Conservation (phyloP, 2,888 invertebrate species). For the Oligia latruncula region DNA sequence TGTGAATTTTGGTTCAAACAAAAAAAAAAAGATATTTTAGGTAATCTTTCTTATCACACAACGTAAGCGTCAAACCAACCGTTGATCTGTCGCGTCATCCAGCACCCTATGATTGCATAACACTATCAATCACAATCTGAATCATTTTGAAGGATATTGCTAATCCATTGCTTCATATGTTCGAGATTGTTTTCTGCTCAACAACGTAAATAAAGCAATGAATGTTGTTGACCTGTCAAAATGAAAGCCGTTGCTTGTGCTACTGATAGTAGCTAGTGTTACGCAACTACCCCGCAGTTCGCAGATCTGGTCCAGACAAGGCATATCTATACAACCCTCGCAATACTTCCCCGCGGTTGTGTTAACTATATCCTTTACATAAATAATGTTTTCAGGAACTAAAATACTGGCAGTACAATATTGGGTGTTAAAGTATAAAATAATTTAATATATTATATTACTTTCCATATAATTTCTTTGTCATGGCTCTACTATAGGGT, state of each 20-base stretch:
- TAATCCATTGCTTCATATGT: too few relatives aligned
- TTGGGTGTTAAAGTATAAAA: conserved; percentile 50
- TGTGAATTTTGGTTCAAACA: not conserved
- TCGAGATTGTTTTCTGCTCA: too few relatives aligned
- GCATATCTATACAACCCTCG: not conserved
- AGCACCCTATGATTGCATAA: too few relatives aligned
- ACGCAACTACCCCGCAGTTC: not conserved
- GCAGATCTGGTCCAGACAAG: not conserved
- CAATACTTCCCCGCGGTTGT: conserved; percentile 26
- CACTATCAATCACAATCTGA: too few relatives aligned
- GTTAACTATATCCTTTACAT: conserved; percentile 26
- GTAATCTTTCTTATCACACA: too few relatives aligned
- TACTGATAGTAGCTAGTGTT: not conserved
- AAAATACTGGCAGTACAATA: conserved; percentile 66
- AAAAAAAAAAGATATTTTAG: not conserved
- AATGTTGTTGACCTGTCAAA: not conserved
- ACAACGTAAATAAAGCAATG: not conserved
- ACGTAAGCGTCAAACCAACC: not conserved
- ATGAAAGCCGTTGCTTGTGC: not conserved
- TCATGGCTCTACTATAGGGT: conserved; percentile 72
- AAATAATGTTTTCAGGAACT: conserved; percentile 31
- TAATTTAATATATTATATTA: conserved; percentile 60
- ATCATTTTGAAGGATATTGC: too few relatives aligned
- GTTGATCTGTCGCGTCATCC: not conserved
- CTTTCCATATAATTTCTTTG: conserved; percentile 66